Evolutionary conservation across 2,797 vertebrate species (phyloP), one percentile per base, ranked within the genome.

Genomic region (Cryptoblepharus egeriae): DNA sequence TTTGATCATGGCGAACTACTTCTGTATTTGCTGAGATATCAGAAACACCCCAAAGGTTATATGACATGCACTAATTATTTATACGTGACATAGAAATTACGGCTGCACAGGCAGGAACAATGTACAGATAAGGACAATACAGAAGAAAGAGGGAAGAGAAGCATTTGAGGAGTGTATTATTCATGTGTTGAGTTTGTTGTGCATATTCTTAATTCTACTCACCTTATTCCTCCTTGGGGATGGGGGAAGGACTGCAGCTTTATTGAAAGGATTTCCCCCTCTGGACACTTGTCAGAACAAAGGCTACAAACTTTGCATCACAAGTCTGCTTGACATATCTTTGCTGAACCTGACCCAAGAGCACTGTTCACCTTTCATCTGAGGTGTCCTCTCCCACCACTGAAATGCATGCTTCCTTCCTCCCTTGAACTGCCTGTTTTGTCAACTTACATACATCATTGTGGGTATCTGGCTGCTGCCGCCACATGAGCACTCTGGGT

Each of bases 241-340:
- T 9, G 9, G 9, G 39, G 4, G 70, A 89, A 85, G 91, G 89
- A 15, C 83, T 92, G 92, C 91, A 92, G 90, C 91, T 92, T 93
- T 91, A 93, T 92, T 87, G 92, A 88, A 86, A 88, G 86, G 85
- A 90, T 91, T 92, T 83, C 87, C 22, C 91, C 91, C 90, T 88
- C 91, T 91, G 88, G 91, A 92, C 90, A 90, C 90, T 90, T 92
- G 89, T 93, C 91, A 91, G 91, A 92, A 91, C 90, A 93, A 91
- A 93, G 90, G 88, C 87, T 92, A 88, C 92, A 91, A 89, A 92
- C 91, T 92, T 93, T 94, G 88, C 88, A 92, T 92, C n/a, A n/a
- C n/a, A 92, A 89, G 90, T 88, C 92, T 92, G 89, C 89, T 92
- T 92, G 91, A 92, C 90, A 90, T 89, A 92, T 93, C 91, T 93